Base-by-base conservation (phyloP, 1,140 invertebrate genomes). In the Chymomyza costata region DNA sequence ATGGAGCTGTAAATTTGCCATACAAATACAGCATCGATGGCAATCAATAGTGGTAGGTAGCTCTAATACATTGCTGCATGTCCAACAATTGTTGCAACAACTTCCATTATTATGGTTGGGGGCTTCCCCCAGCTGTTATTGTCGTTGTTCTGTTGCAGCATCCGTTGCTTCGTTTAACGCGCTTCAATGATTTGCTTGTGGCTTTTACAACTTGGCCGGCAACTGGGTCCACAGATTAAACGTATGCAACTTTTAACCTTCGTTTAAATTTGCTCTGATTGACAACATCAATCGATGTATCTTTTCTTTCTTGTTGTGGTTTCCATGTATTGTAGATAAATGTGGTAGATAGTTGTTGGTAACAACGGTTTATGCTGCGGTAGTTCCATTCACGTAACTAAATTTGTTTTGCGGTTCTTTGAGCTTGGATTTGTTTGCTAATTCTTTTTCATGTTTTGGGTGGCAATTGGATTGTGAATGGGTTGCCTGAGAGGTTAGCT, bases 181-280 rank as follows among this genome's bases (percentile, higher is more conserved):
- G 67, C 73, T 61, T 78, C 58, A 78, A 71, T 80, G 71, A 66
- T 55, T 70, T 47, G 62, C 37, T 40, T 69, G 61, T 35, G 52
- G 58, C 38, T 35, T 50, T 32, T 34, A 34, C 32, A 34, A 14
- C 13, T 34, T 13, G n/a, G 32, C 13, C n/a, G 6, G 6, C 13
- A 3, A 3, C 13, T 10, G 6, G 6, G 8, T 34, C 8, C 13
- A 3, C 14, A 64, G 71, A 78, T 80, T 78, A 78, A 78, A 46
- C 71, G 71, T 80, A 78, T 78, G 73, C 71, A 78, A 67, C 71
- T 80, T 63, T 80, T 71, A 78, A 80, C 71, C 71, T 78, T 78
- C 67, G 63, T 55, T 78, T 80, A 78, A 71, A 70, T 78, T 47
- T 58, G 54, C 73, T 71, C 71, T 78, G 71, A 78, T 78, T 78